Evolutionary conservation across 2,888 invertebrate genomes (phyloP).

Genomic region (Acleris laterana): DNA sequence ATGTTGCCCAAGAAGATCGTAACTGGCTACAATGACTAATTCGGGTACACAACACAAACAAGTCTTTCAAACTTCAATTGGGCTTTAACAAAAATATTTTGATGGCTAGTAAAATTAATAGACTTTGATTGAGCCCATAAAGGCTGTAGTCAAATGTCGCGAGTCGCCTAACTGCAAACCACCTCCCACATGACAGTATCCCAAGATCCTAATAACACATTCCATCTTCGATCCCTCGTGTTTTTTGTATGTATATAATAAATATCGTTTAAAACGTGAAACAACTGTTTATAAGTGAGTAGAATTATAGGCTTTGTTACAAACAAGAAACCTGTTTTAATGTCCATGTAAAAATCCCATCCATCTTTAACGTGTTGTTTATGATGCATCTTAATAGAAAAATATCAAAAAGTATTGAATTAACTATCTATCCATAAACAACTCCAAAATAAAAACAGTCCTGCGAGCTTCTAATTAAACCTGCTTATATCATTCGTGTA

Average conservation of each 20-base stretch:
- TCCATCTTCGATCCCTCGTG: too few relatives aligned
- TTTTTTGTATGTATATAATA: too few relatives aligned
- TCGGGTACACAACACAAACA: not conserved
- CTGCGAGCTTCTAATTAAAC: constrained; percentile 76
- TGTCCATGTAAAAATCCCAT: constrained; percentile 23
- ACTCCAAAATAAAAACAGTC: constrained; percentile 75
- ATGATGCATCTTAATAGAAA: constrained; percentile 53
- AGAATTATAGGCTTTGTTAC: not conserved
- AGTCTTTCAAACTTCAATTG: not conserved
- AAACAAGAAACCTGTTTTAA: not conserved
- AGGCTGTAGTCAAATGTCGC: too few relatives aligned
- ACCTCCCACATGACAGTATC: too few relatives aligned
- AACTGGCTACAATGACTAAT: not conserved
- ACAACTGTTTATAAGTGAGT: not conserved
- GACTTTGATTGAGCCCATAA: too few relatives aligned
- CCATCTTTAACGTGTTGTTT: constrained; percentile 21
- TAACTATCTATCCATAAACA: constrained; percentile 67
- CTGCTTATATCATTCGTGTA: constrained; percentile 76
- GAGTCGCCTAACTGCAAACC: too few relatives aligned
- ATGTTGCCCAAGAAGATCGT: not conserved
- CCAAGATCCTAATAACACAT: too few relatives aligned
- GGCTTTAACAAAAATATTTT: not conserved
- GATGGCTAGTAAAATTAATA: not conserved
- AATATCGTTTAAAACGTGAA: not conserved
- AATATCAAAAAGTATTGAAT: constrained; percentile 75